Base-by-base conservation (phyloP, 2,797 vertebrate species). In the Kryptopterus vitreolus region DNA sequence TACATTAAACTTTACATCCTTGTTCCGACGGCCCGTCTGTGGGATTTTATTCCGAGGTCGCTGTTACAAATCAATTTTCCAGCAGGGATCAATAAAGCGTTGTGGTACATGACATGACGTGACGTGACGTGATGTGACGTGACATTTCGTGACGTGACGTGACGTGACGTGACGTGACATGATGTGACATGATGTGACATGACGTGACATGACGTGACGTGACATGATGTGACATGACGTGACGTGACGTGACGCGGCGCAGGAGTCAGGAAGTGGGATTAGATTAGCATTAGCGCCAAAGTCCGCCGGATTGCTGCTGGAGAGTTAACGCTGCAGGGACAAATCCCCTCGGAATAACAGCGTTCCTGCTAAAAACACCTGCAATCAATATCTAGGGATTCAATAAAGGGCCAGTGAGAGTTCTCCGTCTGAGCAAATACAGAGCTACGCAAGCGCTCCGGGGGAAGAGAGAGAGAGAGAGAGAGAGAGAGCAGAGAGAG, bases 221-320 rank as follows among this genome's bases (percentile, higher is more conserved):
- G n/a, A n/a, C n/a, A n/a, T n/a, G n/a, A n/a, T n/a, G n/a, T n/a
- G n/a, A n/a, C n/a, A n/a, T n/a, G n/a, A n/a, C n/a, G n/a, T n/a
- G n/a, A n/a, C n/a, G n/a, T n/a, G n/a, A n/a, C n/a, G n/a, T 35
- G 50, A 55, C 31, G 20, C 50, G 2, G 50, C 53, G 15, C 13
- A 72, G 48, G 31, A 72, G 69, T 35, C 69, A 50, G 69, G 50
- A 35, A 55, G 69, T 35, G 50, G 69, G 69, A 72, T 72, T 72
- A 72, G 69, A 72, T 72, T 72, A 72, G 69, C 50, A 72, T 72
- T 72, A 55, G 29, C 1, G 50, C 69, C 55, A 72, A 72, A 72
- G 50, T 72, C 69, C 11, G 31, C 50, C 15, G 50, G 69, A 72
- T 72, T 55, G 69, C 69, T 55, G 69, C 69, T 35, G 29, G 2